Evolutionary conservation across 2,113 vertebrate species (phyloP).

Genomic region (Pholis gunnellus): DNA sequence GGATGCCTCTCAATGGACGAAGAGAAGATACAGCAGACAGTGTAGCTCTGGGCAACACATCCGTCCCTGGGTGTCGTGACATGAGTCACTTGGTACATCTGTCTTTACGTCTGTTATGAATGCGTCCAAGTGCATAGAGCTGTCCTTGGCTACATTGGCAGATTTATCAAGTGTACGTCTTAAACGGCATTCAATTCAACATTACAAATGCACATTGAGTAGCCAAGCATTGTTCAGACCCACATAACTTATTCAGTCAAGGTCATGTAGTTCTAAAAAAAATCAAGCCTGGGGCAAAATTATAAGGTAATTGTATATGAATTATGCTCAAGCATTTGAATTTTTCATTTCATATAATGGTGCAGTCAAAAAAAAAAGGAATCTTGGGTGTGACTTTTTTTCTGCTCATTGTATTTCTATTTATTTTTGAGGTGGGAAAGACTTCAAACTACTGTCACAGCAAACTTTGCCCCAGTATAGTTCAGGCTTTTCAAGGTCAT

Average conservation of each 20-base stretch:
- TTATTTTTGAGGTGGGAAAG: neutral
- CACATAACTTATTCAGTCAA: neutral
- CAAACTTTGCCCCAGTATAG: neutral
- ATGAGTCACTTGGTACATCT: slow-evolving; percentile 54
- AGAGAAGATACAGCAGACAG: slow-evolving; percentile 51
- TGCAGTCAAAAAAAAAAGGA: neutral
- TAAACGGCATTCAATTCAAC: slow-evolving; percentile 27
- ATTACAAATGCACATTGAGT: slow-evolving; percentile 20
- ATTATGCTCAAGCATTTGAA: neutral
- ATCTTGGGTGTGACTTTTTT: neutral
- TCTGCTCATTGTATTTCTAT: neutral
- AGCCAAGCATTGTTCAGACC: neutral
- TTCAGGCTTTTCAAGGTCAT: slow-evolving; percentile 18
- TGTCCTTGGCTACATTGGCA: neutral
- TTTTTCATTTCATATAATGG: neutral
- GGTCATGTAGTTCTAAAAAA: neutral
- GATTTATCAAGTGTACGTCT: slow-evolving; percentile 36
- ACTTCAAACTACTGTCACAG: slow-evolving; percentile 14
- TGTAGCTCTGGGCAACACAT: slow-evolving; percentile 70
- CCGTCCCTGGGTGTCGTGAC: slow-evolving; percentile 39
- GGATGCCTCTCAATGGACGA: slow-evolving; percentile 57
- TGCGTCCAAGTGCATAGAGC: slow-evolving; percentile 57
- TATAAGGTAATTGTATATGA: neutral
- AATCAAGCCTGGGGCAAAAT: neutral
- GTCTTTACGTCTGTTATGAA: slow-evolving; percentile 59